A percentile compares a stretch with the other conserved stretches of the same genome.
Conservation (phyloP, 2,888 invertebrate genomes). For the Rotaria magnacalcarata region DNA sequence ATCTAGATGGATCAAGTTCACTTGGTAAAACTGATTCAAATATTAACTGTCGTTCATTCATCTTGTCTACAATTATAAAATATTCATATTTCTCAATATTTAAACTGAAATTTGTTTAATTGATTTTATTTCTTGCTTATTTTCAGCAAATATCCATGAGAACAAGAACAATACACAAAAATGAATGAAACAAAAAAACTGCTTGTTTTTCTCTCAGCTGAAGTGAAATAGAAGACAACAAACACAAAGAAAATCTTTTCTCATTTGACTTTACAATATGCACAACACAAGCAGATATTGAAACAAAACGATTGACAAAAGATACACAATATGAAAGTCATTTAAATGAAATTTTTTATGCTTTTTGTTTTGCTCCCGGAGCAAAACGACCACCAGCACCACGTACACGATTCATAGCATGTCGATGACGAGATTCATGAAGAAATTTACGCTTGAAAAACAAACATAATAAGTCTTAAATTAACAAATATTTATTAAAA, state of each 20-base stretch:
- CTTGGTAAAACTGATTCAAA: slow-evolving; percentile 22
- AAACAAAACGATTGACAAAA: background rate
- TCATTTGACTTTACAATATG: slow-evolving; percentile 22
- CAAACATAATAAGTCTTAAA: no score
- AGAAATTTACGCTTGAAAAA: slow-evolving; percentile 76
- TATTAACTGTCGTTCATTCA: background rate
- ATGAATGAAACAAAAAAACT: background rate
- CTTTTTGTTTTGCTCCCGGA: slow-evolving; percentile 40
- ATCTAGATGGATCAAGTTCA: slow-evolving; percentile 6
- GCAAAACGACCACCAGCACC: slow-evolving; percentile 88
- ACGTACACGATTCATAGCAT: slow-evolving; percentile 92
- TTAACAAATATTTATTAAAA: no score
- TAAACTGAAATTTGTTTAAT: no score
- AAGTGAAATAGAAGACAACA: background rate
- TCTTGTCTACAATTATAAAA: background rate
- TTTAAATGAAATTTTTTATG: background rate
- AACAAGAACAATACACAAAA: background rate
- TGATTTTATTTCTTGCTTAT: background rate
- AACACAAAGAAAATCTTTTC: background rate
- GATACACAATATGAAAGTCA: background rate
- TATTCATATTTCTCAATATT: no score
- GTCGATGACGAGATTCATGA: slow-evolving; percentile 91
- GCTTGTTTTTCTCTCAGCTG: background rate
- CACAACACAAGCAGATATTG: background rate
- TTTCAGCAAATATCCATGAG: background rate